Base-by-base conservation (phyloP, 1,140 invertebrate genomes). In the Pentalonia nigronervosa region DNA sequence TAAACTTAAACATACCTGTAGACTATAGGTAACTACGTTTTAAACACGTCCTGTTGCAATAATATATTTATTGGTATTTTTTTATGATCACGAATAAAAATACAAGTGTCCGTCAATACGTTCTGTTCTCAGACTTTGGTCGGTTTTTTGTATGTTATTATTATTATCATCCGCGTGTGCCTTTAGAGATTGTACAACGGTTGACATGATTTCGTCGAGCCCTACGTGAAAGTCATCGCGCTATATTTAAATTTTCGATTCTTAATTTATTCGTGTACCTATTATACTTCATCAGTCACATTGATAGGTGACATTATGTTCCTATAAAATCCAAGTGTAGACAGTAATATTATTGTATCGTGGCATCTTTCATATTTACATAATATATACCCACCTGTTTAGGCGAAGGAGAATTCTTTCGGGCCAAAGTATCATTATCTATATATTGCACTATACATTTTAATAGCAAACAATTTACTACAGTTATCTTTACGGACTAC, bases 31-130 rank as follows among this genome's bases (percentile, higher is more conserved):
- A 53, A 53, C 50, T 0, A 48, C 48, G 48, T 50, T 20, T 53
- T 53, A 76, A 41, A 76, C 60, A 76, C 30, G 60, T 76, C n/a
- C 14, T 76, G 14, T 76, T 76, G n/a, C n/a, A 3, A n/a, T 30
- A 76, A 76, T 30, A 67, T n/a, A 76, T n/a, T n/a, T n/a, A 67
- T 84, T 84, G 36, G 81, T 83, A 36, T 84, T 41, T 84, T 84
- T 84, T n/a, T 84, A 84, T 30, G 36, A 76, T 14, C n/a, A 20
- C n/a, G 30, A 76, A 76, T 76, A 76, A 76, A 76, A 25, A 25
- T 84, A 84, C 36, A 41, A 41, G 36, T 84, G 83, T 48, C 34
- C 47, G 25, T 87, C 45, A 48, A 87, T 23, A 11, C 41, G 25
- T 41, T 41, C 21, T 25, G 8, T 25, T 84, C 23, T 84, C 83